Conservation (phyloP, 2,113 vertebrate species). For the Zingel zingel region DNA sequence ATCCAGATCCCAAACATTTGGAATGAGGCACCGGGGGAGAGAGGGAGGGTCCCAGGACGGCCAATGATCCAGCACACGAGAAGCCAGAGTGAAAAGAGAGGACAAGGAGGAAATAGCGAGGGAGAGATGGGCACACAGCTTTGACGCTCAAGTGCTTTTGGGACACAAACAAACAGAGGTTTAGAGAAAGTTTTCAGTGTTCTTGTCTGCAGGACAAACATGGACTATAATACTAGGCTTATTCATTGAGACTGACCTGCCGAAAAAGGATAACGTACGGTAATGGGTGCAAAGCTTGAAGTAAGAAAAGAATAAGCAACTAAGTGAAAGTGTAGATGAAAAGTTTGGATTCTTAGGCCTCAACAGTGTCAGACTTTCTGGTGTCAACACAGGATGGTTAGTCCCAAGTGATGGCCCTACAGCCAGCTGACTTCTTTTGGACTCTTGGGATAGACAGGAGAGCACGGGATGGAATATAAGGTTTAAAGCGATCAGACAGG, state of each 20-base stretch:
- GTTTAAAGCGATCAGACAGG: background rate
- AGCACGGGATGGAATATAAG: background rate
- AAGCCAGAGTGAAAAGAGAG: background rate
- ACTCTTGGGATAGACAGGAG: background rate
- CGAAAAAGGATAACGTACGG: background rate
- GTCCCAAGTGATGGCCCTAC: background rate
- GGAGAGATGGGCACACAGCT: background rate
- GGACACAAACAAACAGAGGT: background rate
- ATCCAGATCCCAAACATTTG: background rate
- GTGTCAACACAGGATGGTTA: background rate
- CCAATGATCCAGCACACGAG: background rate
- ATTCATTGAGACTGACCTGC: background rate
- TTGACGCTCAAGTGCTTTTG: background rate
- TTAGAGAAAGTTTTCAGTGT: background rate
- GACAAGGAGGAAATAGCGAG: background rate
- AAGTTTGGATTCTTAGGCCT: background rate
- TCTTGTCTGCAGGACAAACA: background rate
- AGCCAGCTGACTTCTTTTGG: background rate
- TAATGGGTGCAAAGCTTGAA: background rate
- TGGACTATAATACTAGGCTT: background rate
- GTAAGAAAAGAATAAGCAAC: background rate
- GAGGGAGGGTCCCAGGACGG: background rate
- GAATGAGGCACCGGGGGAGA: too few species aligned
- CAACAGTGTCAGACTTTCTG: background rate
- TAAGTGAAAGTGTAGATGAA: background rate